Evolutionary conservation across 53 echinoderm and acorn worm genomes (phyloP), one percentile per base, ranked within the genome.

Genomic region (Henricia sp.): DNA sequence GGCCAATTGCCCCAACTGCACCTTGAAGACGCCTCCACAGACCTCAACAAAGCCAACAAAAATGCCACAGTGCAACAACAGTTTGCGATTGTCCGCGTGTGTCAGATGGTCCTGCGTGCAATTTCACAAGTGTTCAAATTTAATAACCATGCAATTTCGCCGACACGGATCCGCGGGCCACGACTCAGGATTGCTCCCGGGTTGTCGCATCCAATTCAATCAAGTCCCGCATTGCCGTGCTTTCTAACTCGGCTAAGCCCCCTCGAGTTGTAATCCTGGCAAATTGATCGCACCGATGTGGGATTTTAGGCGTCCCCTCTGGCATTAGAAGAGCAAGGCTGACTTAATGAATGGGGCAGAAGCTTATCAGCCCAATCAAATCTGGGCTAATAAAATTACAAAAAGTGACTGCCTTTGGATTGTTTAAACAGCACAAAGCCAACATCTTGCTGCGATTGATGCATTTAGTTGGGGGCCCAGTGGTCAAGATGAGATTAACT

Each of bases 351-450:
- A 76, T 58, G 76, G 41, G 40, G 57, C 43, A 0, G 76, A 4
- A n/a, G 27, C 14, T 38, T 76, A 55, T 76, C 58, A 41, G 24
- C 59, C 76, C 13, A 25, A 36, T 43, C 20, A 11, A 37, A 56
- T 76, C 55, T 58, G 59, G 76, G 76, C 55, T 76, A 76, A 76
- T 76, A 40, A 76, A 76, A 76, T 76, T 76, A 41, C 55, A 76
- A 76, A 76, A 36, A 38, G 54, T 20, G 36, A 73, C 73, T 33
- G 54, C 54, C 54, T 17, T 67, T 11, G 42, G 59, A 58, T 16
- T 76, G 59, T 42, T 37, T 57, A 28, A 58, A 58, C 59, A 76
- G 59, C 14, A 41, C 59, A 59, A 20, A 67, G 67, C 67, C 21
- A n/a, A 17, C 67, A 38, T 21, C 39, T n/a, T 2, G 21, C n/a